Conservation (phyloP, 2,113 vertebrate genomes). For the Lutjanus erythropterus region DNA sequence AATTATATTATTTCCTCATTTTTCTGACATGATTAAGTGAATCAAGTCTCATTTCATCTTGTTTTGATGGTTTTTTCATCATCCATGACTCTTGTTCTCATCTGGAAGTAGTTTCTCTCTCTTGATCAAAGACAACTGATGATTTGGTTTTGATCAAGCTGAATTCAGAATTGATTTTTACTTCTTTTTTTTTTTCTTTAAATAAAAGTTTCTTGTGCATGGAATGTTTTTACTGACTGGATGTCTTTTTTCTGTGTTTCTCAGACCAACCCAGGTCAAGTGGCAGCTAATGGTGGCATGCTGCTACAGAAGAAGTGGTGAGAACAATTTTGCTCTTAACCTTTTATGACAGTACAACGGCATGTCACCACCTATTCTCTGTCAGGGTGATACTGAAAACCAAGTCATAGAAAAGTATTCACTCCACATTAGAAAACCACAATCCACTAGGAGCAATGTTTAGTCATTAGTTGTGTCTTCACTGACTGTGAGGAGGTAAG, state of each 20-base stretch:
- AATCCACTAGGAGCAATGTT: neutral
- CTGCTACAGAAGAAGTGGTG: conserved; percentile 95
- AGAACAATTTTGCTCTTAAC: conserved; percentile 49
- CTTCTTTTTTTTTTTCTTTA: neutral
- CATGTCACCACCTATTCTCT: neutral
- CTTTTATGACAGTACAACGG: neutral
- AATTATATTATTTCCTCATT: neutral
- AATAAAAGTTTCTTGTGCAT: neutral
- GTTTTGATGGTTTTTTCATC: neutral
- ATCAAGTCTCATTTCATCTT: neutral
- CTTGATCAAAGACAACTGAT: neutral
- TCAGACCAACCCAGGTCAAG: conserved; percentile 92
- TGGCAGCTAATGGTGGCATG: conserved; percentile 97
- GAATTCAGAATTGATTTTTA: neutral
- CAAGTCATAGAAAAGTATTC: neutral
- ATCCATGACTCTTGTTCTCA: neutral
- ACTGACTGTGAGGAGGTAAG: neutral
- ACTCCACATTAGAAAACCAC: no score
- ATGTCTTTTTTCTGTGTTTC: conserved; percentile 41
- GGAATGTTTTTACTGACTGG: conserved; percentile 3
- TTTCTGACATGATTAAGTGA: neutral
- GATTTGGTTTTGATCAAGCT: neutral
- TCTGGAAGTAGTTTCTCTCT: conserved; percentile 22
- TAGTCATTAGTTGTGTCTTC: neutral
- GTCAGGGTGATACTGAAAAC: neutral